These are phyloP conservation scores for Poecilia gillii DNA, from an alignment of 2,797 vertebrate species.

Conservation along the genomic window DNA sequence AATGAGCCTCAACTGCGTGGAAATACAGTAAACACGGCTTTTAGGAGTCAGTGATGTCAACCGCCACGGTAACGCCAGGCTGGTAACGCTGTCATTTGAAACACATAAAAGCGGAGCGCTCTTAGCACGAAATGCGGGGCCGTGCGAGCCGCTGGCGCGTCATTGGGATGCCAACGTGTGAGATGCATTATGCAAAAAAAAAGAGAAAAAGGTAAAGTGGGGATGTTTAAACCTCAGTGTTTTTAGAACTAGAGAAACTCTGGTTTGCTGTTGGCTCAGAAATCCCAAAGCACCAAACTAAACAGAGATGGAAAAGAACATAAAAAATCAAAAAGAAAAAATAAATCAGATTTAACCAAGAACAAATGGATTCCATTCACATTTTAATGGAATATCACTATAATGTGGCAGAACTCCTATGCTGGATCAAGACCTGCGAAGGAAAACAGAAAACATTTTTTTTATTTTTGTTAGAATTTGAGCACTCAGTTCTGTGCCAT, in stretches of 20 bases:
- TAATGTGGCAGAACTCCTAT: conserved; percentile 41
- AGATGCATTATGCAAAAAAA: conserved; percentile 27
- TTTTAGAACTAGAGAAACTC: conserved; percentile 54
- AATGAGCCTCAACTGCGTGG: conserved; percentile 51
- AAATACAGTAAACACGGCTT: conserved; percentile 47
- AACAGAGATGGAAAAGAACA: conserved; percentile 53
- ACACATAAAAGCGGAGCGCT: conserved; percentile 15
- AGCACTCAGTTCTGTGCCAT: conserved; percentile 1
- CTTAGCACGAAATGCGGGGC: conserved; percentile 20
- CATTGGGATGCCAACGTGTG: conserved; percentile 26
- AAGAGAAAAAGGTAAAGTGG: conserved; percentile 2
- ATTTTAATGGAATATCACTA: conserved; percentile 75
- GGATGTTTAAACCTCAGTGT: conserved; percentile 24
- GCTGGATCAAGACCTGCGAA: conserved; percentile 80
- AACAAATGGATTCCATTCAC: conserved; percentile 78
- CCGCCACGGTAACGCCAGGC: conserved; percentile 20
- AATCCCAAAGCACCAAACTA: conserved; percentile 55
- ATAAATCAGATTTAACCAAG: conserved; percentile 19
- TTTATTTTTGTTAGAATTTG: conserved; percentile 11
- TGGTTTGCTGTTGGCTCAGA: conserved; percentile 45
- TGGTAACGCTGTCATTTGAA: conserved; percentile 14
- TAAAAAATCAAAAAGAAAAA: conserved; percentile 10
- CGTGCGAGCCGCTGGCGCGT: conserved; percentile 32
- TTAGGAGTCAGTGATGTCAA: conserved; percentile 43
- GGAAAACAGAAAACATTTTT: conserved; percentile 34